Percentiles rank a stretch among this genome's conserved stretches.
Evolutionary conservation across 2,888 invertebrate genomes (phyloP).

Genomic region (Agrotis clavis): DNA sequence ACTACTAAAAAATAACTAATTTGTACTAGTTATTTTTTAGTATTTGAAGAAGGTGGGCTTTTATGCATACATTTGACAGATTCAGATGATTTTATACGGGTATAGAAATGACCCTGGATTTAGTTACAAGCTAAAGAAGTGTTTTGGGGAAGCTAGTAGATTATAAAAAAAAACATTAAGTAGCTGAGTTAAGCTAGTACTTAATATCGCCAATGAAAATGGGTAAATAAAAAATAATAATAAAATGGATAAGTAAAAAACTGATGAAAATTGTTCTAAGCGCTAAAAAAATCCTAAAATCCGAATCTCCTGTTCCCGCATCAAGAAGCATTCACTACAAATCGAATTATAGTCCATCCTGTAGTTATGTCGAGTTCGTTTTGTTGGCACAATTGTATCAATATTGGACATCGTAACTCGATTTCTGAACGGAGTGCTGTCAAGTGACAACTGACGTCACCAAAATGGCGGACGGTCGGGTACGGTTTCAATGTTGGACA

Average conservation of each 20-base stretch:
- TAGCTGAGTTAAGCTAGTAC: too few species aligned
- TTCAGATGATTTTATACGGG: too few species aligned
- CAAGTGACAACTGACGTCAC: slow-evolving; percentile 73
- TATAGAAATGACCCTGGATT: too few species aligned
- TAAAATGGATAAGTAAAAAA: background rate
- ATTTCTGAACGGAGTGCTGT: slow-evolving; percentile 81
- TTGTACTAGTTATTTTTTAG: too few species aligned
- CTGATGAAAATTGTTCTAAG: background rate
- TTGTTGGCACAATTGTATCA: slow-evolving; percentile 87
- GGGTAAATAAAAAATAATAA: too few species aligned
- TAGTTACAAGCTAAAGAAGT: too few species aligned
- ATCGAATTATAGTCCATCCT: slow-evolving; percentile 80
- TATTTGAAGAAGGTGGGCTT: too few species aligned
- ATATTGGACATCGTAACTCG: slow-evolving; percentile 87
- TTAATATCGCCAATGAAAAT: too few species aligned
- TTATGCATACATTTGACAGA: too few species aligned
- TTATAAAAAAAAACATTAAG: too few species aligned
- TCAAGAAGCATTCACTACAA: slow-evolving; percentile 75
- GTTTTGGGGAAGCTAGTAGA: too few species aligned
- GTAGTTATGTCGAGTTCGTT: slow-evolving; percentile 81
- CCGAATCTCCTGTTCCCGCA: slow-evolving; percentile 62
- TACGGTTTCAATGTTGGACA: slow-evolving; percentile 29
- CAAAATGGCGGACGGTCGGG: slow-evolving; percentile 68
- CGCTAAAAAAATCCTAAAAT: slow-evolving; percentile 6
- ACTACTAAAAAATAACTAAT: too few species aligned